phyloP scores from a whole-genome alignment of 2,113 vertebrate species.

The Potamarius usumacintae region DNA sequence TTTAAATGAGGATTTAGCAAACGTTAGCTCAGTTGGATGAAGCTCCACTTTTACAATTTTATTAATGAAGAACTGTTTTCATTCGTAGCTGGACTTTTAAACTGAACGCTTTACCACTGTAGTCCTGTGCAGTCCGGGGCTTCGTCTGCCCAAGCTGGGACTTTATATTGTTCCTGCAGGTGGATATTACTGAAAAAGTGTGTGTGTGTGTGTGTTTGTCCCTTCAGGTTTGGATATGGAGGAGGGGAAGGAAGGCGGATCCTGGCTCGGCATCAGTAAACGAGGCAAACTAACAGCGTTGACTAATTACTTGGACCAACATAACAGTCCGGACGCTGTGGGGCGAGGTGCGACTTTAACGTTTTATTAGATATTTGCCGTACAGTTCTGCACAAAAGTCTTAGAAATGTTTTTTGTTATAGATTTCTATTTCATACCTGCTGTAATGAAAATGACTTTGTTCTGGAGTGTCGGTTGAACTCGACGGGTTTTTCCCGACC shows the following conservation, averaged over 20 bases:
- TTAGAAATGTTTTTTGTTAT: too few species aligned
- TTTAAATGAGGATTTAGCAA: too few species aligned
- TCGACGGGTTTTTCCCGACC: neutral
- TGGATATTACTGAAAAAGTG: neutral
- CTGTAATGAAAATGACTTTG: neutral
- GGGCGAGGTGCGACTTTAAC: conserved; percentile 80
- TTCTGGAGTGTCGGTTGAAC: neutral
- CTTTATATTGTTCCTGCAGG: neutral
- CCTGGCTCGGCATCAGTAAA: conserved; percentile 92
- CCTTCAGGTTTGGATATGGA: conserved; percentile 89
- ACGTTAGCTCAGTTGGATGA: neutral
- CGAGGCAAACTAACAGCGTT: conserved; percentile 87
- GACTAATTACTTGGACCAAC: conserved; percentile 91
- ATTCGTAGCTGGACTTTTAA: too few species aligned
- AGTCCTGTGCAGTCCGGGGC: neutral
- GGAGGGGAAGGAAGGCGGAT: conserved; percentile 89
- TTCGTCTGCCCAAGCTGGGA: neutral
- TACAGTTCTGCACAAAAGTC: too few species aligned
- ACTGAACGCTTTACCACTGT: too few species aligned
- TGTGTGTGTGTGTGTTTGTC: neutral
- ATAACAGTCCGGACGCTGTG: conserved; percentile 75
- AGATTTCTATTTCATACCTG: too few species aligned
- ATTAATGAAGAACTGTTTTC: neutral
- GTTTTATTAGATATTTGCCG: neutral
- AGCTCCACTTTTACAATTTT: neutral